A percentile compares a stretch with the other conserved stretches of the same genome.
Evolutionary conservation across 1,140 invertebrate genomes (phyloP).

Genomic region (Lanistes nyassanus): DNA sequence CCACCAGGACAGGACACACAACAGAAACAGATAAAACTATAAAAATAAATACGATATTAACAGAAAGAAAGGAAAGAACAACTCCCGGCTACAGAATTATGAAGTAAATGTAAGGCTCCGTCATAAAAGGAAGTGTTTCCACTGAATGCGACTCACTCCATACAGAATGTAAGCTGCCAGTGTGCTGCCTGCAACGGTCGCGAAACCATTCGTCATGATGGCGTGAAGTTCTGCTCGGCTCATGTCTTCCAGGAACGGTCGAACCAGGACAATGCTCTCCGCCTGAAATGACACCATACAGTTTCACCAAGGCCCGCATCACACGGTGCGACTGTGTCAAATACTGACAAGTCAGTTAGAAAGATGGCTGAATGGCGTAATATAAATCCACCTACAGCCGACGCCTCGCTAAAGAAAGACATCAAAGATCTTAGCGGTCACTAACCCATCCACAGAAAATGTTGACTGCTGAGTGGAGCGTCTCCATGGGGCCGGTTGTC

Average conservation of each 20-base stretch:
- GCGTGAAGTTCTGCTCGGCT: conserved; percentile 92
- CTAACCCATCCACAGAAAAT: conserved; percentile 58
- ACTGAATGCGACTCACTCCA: conserved; percentile 78
- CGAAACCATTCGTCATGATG: conserved; percentile 93
- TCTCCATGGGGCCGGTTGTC: conserved; percentile 59
- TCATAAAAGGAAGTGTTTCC: conserved; percentile 30
- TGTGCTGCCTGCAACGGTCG: conserved; percentile 93
- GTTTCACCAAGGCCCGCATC: neutral
- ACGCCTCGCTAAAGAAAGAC: neutral
- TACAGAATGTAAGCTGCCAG: conserved; percentile 92
- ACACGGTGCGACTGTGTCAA: neutral
- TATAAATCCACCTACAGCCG: neutral
- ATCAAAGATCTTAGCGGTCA: neutral
- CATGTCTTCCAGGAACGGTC: conserved; percentile 73
- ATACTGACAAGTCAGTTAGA: too few relatives aligned
- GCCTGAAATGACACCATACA: conserved; percentile 70
- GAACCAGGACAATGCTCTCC: conserved; percentile 88
- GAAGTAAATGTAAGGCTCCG: neutral
- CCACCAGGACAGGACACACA: neutral
- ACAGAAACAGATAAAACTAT: neutral
- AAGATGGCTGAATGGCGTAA: neutral
- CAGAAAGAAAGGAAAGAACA: neutral
- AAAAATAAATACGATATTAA: neutral
- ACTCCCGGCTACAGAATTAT: neutral
- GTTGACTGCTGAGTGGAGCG: conserved; percentile 58